Evolutionary conservation across 2,888 invertebrate species (phyloP).

Genomic region (Limnephilus marmoratus): DNA sequence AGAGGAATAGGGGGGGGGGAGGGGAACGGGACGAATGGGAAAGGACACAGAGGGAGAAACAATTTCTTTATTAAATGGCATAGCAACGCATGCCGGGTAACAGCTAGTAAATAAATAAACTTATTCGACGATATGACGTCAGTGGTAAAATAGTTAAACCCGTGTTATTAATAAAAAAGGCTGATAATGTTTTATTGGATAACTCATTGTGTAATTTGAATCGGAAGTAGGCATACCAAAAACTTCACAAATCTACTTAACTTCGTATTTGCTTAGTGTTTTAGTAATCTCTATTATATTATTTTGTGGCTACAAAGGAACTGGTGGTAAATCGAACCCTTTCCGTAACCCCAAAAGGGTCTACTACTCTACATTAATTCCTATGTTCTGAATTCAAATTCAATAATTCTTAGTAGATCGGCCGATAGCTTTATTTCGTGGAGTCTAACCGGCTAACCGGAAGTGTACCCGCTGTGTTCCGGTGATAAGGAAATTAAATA

Average conservation of each 20-base stretch:
- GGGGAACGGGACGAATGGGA: no score
- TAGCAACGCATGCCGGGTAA: no score
- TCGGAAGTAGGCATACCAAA: not conserved
- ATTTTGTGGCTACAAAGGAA: not conserved
- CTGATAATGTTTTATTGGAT: not conserved
- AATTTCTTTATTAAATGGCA: no score
- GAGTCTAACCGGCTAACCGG: not conserved
- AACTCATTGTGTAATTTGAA: not conserved
- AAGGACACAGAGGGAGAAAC: no score
- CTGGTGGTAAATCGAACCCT: not conserved
- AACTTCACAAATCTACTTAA: not conserved
- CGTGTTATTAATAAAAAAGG: not conserved
- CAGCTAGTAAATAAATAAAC: no score
- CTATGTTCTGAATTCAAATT: not conserved
- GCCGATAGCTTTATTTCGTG: not conserved
- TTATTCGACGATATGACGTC: no score
- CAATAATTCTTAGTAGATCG: not conserved
- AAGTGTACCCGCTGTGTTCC: not conserved
- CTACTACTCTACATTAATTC: not conserved
- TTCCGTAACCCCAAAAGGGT: not conserved
- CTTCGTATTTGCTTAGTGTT: not conserved
- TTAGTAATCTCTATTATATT: not conserved
- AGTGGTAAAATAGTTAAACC: no score
- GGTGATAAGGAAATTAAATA: conserved; percentile 25
- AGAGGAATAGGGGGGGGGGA: no score